Evolutionary conservation across 1,140 invertebrate species (phyloP), one percentile per base, ranked within the genome.

Genomic region (Berghia stephanieae): DNA sequence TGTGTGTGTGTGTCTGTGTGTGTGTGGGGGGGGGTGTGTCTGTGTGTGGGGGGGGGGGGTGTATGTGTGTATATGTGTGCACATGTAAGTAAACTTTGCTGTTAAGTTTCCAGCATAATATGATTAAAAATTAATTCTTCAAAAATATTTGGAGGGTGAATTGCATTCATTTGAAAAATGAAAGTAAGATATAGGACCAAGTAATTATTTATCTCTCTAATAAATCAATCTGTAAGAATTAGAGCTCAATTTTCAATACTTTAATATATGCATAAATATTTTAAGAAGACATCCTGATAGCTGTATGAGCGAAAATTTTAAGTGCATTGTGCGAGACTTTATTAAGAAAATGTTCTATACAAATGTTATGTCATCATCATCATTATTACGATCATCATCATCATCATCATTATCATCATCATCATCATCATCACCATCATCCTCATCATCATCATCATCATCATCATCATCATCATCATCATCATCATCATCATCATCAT

Each of bases 391-490:
- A 49, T 49, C 46, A 49, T 49, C 46, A 49, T 49, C 46, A 49
- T 49, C 46, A 49, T 49, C 46, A 49, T 49, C 46, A 49, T 49
- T n/a, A 49, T 49, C 46, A 49, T 49, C 46, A 49, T 49, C 46
- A 49, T 49, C 46, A 49, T 49, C 46, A 49, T 49, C 46, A n/a
- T n/a, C n/a, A n/a, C n/a, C n/a, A n/a, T n/a, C n/a, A n/a, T n/a
- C n/a, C n/a, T n/a, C n/a, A n/a, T n/a, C n/a, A n/a, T n/a, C n/a
- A n/a, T n/a, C n/a, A 49, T 49, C 46, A 49, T 49, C 46, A 49
- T 49, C 46, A 49, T 49, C 46, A 49, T 49, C 46, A 49, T 49
- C 46, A 49, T 49, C 46, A 49, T 49, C 46, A 49, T 49, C 46
- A 49, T 49, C 46, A 49, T 49, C 46, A 49, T 49, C 46, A 49